phyloP scores from a whole-genome alignment of 2,888 invertebrate genomes.

The Troilus luridus region DNA sequence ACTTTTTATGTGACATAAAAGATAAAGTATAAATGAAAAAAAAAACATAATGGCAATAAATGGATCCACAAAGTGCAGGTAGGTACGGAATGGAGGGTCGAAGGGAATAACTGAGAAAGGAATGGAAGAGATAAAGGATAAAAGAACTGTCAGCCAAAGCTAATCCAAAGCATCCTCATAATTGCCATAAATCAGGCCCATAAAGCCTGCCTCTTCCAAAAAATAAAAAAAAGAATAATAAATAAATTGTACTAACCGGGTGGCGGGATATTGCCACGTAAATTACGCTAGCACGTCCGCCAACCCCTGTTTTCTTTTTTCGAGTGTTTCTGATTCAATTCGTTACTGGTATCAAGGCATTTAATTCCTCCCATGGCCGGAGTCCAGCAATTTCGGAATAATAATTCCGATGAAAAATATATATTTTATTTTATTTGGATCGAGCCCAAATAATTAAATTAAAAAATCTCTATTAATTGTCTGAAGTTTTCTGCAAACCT shows the following conservation, averaged over 20 bases:
- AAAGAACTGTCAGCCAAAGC: slow-evolving; percentile 35
- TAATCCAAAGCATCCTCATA: slow-evolving; percentile 40
- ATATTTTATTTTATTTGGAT: no score
- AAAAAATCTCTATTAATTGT: no score
- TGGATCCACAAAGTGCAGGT: not conserved
- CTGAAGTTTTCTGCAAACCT: no score
- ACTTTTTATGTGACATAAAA: not conserved
- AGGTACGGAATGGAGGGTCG: not conserved
- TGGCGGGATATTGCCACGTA: slow-evolving; percentile 35
- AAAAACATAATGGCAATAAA: not conserved
- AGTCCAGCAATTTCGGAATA: not conserved
- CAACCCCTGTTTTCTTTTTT: not conserved
- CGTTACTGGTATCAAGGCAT: not conserved
- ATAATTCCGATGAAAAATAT: not conserved
- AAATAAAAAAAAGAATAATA: slow-evolving; percentile 14
- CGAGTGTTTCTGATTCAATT: slow-evolving; percentile 16
- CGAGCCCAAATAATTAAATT: no score
- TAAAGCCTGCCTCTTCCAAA: not conserved
- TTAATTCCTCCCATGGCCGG: not conserved
- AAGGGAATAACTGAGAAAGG: slow-evolving; percentile 28
- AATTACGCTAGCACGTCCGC: not conserved
- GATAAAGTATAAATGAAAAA: not conserved
- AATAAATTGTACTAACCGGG: slow-evolving; percentile 40
- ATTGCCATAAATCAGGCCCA: slow-evolving; percentile 33
- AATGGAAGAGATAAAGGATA: slow-evolving; percentile 29